These are phyloP conservation scores for Stenodera caucasica DNA, from an alignment of 2,888 invertebrate genomes.

Conservation along the genomic window DNA sequence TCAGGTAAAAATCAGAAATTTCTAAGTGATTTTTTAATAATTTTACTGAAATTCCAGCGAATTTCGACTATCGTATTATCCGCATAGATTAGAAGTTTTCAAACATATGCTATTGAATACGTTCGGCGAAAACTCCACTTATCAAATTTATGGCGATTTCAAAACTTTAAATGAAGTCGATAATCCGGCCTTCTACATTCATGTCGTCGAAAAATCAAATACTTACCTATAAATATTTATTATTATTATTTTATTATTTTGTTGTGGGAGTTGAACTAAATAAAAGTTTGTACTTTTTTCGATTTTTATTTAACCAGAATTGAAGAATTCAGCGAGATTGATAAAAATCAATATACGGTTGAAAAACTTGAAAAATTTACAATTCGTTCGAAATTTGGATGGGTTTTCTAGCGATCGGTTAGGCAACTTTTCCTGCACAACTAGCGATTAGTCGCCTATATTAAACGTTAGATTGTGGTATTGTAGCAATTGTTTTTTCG, in stretches of 20 bases:
- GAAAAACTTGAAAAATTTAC: too few species aligned
- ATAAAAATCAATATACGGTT: too few species aligned
- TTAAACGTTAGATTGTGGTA: too few species aligned
- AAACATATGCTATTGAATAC: slow-evolving; percentile 69
- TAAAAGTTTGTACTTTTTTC: neutral
- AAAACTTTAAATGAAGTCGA: slow-evolving; percentile 65
- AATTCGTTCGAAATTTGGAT: too few species aligned
- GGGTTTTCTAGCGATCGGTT: too few species aligned
- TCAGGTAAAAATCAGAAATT: too few species aligned
- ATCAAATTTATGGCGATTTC: slow-evolving; percentile 82
- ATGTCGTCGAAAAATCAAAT: slow-evolving; percentile 70
- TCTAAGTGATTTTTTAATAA: neutral
- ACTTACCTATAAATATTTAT: slow-evolving; percentile 8
- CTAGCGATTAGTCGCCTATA: too few species aligned
- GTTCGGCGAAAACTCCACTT: slow-evolving; percentile 67
- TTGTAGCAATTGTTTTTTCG: too few species aligned
- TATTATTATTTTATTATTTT: slow-evolving; percentile 2
- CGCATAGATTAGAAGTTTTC: slow-evolving; percentile 75
- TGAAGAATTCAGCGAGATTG: too few species aligned
- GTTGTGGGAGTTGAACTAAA: too few species aligned
- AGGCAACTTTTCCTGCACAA: too few species aligned
- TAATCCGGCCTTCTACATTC: slow-evolving; percentile 82
- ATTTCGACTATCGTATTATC: slow-evolving; percentile 87
- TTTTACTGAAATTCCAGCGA: slow-evolving; percentile 61
- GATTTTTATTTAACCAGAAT: too few species aligned